Conservation (phyloP, 2,888 invertebrate species). For the Hartigia nigra region DNA sequence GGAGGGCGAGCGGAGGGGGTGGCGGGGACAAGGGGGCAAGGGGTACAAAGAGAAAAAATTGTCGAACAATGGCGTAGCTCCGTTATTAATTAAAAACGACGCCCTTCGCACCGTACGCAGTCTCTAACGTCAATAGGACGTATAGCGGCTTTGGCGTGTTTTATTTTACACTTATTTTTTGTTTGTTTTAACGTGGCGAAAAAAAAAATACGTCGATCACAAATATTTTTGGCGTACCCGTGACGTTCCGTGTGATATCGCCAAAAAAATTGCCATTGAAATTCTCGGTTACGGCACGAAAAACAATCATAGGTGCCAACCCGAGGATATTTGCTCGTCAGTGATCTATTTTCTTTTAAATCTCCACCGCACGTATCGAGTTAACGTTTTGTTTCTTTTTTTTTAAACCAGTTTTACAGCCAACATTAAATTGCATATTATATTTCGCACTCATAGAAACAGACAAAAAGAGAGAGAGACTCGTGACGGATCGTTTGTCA, state of each 20-base stretch:
- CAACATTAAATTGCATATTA: neutral
- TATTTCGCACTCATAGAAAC: neutral
- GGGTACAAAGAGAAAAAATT: neutral
- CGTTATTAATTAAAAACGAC: neutral
- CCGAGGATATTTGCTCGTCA: neutral
- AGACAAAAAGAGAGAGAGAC: neutral
- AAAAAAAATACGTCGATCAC: neutral
- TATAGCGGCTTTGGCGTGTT: neutral
- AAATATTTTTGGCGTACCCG: too few species aligned
- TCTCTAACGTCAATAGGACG: neutral
- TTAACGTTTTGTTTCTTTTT: neutral
- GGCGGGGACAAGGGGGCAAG: accelerated
- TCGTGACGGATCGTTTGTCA: neutral
- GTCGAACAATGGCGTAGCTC: neutral
- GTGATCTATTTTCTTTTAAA: neutral
- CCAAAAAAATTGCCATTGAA: neutral
- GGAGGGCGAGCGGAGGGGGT: too few species aligned
- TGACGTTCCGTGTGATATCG: too few species aligned
- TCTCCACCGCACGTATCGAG: neutral
- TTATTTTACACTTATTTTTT: neutral
- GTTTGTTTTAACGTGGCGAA: neutral
- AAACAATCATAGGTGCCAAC: neutral
- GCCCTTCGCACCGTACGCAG: neutral
- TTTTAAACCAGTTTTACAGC: neutral
- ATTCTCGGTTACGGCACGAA: neutral